These are phyloP conservation scores for Cerastoderma edule DNA, from an alignment of 2,888 invertebrate species.

Conservation along the genomic window DNA sequence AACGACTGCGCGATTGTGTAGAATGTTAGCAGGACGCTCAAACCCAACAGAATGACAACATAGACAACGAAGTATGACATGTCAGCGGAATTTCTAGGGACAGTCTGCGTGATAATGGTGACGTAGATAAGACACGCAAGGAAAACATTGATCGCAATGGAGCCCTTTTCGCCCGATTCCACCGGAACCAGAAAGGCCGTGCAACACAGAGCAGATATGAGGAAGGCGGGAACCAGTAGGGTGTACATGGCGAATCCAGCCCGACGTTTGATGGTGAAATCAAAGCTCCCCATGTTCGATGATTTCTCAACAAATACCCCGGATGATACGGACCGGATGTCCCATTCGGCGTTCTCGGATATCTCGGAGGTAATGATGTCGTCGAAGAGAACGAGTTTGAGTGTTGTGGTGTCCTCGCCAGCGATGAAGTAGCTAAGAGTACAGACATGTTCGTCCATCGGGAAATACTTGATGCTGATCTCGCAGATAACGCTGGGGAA, in stretches of 20 bases:
- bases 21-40: background rate
- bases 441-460: background rate
- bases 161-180: background rate
- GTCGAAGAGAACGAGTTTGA: background rate
- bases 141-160: background rate
- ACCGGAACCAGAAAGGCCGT: conserved; percentile 1
- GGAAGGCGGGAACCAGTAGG: background rate
- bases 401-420: background rate
- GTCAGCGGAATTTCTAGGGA: background rate
- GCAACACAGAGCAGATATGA: background rate
- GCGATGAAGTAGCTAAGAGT: background rate
- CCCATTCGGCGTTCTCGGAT: conserved; percentile 6
- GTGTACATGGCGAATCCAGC: conserved; percentile 1
- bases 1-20: background rate
- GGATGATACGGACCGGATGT: background rate
- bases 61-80: background rate
- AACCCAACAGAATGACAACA: background rate
- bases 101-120: background rate
- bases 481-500: conserved; percentile 9
- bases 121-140: conserved; percentile 5
- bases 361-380: background rate
- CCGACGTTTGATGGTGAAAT: background rate
- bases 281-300: background rate
- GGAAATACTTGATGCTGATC: background rate
- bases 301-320: background rate